These are phyloP conservation scores for Apogon hyalosoma DNA, from an alignment of 2,797 vertebrate species.

Conservation along the genomic window DNA sequence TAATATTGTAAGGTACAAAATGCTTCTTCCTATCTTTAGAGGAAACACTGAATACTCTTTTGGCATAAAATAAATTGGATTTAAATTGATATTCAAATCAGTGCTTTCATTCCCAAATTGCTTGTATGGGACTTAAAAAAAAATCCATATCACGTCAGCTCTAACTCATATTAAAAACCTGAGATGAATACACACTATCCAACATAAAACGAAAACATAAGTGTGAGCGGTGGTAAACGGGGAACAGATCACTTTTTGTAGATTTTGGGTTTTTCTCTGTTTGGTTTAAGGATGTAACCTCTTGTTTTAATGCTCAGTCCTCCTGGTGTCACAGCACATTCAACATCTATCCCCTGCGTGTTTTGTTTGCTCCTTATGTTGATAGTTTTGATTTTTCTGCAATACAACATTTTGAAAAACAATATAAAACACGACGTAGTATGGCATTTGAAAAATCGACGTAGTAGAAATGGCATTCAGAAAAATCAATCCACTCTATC, in stretches of 20 bases:
- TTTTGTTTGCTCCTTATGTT: neutral
- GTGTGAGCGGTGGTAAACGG: neutral
- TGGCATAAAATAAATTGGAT: neutral
- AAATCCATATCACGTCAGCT: neutral
- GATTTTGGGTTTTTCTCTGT: too few species aligned
- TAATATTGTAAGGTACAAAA: neutral
- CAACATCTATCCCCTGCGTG: neutral
- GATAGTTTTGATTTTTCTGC: neutral
- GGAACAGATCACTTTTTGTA: neutral
- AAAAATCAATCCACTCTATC: conserved; percentile 47
- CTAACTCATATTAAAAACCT: neutral
- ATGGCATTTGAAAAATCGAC: conserved; percentile 54
- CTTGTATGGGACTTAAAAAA: neutral
- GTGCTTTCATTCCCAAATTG: conserved; percentile 1
- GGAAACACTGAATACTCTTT: neutral
- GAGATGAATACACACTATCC: neutral
- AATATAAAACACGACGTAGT: conserved; percentile 12
- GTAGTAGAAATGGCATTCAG: conserved; percentile 27
- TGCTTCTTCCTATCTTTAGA: neutral
- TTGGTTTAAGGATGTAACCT: too few species aligned
- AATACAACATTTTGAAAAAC: conserved; percentile 8
- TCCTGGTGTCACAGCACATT: neutral
- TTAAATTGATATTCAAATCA: neutral
- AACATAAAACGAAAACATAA: neutral
- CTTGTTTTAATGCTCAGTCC: too few species aligned